Conservation (phyloP, 2,888 invertebrate species). For the Allophyes oxyacanthae region DNA sequence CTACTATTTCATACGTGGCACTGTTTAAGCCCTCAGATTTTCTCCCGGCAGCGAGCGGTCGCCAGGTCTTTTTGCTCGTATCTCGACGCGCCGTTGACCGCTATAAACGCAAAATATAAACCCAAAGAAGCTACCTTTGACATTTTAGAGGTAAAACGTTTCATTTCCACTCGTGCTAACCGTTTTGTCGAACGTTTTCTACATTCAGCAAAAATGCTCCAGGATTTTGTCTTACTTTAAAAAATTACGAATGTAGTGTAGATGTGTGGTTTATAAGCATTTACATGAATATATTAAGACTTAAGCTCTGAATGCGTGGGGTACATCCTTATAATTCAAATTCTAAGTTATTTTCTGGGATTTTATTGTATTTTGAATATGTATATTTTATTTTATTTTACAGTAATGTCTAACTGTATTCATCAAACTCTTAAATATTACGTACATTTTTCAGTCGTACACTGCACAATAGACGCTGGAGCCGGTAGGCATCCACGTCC, state of each 20-base stretch:
- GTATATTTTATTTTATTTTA: slow-evolving; percentile 9
- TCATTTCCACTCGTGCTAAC: slow-evolving; percentile 78
- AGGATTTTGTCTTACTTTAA: slow-evolving; percentile 57
- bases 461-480: slow-evolving; percentile 69
- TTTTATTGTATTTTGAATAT: too few species aligned
- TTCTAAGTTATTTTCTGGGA: not conserved
- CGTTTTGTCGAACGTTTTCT: slow-evolving; percentile 75
- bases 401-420: slow-evolving; percentile 33
- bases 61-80: slow-evolving; percentile 83
- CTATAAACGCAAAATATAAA: slow-evolving; percentile 89
- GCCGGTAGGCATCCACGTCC: slow-evolving; percentile 71
- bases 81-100: slow-evolving; percentile 84
- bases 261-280: slow-evolving; percentile 5
- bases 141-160: slow-evolving; percentile 86
- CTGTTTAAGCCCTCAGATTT: slow-evolving; percentile 89
- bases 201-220: slow-evolving; percentile 67
- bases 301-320: slow-evolving; percentile 1
- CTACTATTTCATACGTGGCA: slow-evolving; percentile 88
- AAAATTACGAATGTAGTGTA: slow-evolving; percentile 33
- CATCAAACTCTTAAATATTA: slow-evolving; percentile 41
- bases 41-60: slow-evolving; percentile 83
- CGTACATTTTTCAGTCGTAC: slow-evolving; percentile 47
- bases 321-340: slow-evolving; percentile 5
- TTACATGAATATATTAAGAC: not conserved
- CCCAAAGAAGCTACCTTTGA: slow-evolving; percentile 87